Percentiles rank a stretch among this genome's conserved stretches.
Conservation (phyloP, 2,888 invertebrate species). For the Autographa pulchrina region DNA sequence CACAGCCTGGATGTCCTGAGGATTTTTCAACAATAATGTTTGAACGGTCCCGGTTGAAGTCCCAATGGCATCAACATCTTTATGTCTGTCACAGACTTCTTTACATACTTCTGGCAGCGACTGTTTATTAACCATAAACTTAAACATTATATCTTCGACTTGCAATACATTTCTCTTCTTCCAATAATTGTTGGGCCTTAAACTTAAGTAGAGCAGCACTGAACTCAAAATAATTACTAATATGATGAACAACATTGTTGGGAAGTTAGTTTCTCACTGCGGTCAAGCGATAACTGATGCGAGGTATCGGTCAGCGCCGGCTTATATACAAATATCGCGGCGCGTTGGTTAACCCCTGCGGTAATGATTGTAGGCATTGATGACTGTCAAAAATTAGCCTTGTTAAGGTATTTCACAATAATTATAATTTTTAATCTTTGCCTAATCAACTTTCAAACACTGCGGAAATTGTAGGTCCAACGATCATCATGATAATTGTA, state of each 20-base stretch:
- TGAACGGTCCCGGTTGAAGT: constrained; percentile 66
- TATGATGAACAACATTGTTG: constrained; percentile 44
- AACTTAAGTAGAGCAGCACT: constrained; percentile 46
- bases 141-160: constrained; percentile 37
- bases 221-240: constrained; percentile 47
- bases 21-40: constrained; percentile 68
- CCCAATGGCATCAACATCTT: constrained; percentile 66
- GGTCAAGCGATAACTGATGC: too few relatives aligned
- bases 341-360: too few relatives aligned
- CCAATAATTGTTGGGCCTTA: constrained; percentile 71
- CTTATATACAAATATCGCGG: too few relatives aligned
- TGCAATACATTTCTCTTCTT: constrained; percentile 70
- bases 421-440: too few relatives aligned
- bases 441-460: too few relatives aligned
- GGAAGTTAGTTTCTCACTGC: not conserved
- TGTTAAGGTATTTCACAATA: too few relatives aligned
- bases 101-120: constrained; percentile 70
- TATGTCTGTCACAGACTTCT: constrained; percentile 68
- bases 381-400: too few relatives aligned
- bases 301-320: too few relatives aligned
- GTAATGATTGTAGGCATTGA: too few relatives aligned
- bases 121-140: too few relatives aligned
- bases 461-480: too few relatives aligned
- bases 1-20: constrained; percentile 74
- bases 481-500: too few relatives aligned